These are phyloP conservation scores for Orthosia cruda DNA, from an alignment of 2,888 invertebrate species.

Conservation along the genomic window DNA sequence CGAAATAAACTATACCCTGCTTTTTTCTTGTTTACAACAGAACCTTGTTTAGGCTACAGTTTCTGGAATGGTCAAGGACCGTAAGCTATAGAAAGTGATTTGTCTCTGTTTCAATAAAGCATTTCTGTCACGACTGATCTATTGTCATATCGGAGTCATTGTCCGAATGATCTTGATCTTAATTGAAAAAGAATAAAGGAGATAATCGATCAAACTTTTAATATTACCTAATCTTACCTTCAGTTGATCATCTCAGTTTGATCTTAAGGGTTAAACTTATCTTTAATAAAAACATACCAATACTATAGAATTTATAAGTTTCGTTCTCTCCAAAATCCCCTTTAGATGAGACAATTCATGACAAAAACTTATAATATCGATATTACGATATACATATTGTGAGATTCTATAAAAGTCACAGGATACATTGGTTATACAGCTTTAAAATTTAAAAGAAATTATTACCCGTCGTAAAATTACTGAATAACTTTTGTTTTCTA, in stretches of 20 bases:
- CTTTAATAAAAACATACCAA: background rate
- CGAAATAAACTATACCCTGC: slow-evolving; percentile 69
- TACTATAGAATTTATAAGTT: background rate
- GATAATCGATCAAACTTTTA: slow-evolving; percentile 55
- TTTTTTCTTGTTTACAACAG: slow-evolving; percentile 78
- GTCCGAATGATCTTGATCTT: slow-evolving; percentile 85
- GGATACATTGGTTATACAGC: slow-evolving; percentile 15
- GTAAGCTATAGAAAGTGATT: slow-evolving; percentile 82
- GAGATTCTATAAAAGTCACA: slow-evolving; percentile 15
- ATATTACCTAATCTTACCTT: slow-evolving; percentile 37
- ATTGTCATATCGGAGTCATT: slow-evolving; percentile 79
- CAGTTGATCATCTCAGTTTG: slow-evolving; percentile 1
- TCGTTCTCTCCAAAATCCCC: background rate
- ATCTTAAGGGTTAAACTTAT: background rate
- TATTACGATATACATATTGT: slow-evolving; percentile 18
- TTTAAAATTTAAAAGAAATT: slow-evolving; percentile 74
- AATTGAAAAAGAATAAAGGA: slow-evolving; percentile 74
- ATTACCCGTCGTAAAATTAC: slow-evolving; percentile 81
- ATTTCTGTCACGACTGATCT: slow-evolving; percentile 85
- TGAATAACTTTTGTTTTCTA: slow-evolving; percentile 82
- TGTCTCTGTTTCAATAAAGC: slow-evolving; percentile 81
- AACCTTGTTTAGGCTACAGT: slow-evolving; percentile 81
- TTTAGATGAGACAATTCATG: background rate
- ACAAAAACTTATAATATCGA: background rate
- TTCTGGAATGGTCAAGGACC: slow-evolving; percentile 88